Evolutionary conservation across 2,888 invertebrate genomes (phyloP), one percentile per base, ranked within the genome.

Genomic region (Portevinia maculata): DNA sequence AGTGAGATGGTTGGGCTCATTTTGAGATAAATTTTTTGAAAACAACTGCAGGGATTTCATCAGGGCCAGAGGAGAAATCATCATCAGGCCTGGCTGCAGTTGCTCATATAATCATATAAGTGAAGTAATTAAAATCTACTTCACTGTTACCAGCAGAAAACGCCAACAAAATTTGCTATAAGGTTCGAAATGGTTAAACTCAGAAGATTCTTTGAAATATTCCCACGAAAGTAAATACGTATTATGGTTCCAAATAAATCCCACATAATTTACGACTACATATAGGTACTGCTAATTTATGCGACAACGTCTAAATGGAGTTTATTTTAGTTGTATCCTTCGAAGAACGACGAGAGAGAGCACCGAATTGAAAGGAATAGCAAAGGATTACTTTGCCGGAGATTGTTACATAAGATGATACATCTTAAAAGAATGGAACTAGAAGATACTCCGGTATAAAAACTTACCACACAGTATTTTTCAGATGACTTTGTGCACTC

Each of bases 391-490:
- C 46, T 46, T 64, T 48, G 24, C 24, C 32, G 19, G 19, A 50
- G 46, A 19, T 11, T 13, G 44, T 81, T 81, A 81, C 79, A 81
- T 81, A 75, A 79, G 50, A 69, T 41, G 52, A 34, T 48, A 30
- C 30, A 59, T 39, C 17, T 24, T 24, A 24, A 2, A 24, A 3
- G 50, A 24, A 17, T 52, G n/a, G 9, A 50, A 32, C 7, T 15
- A 41, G 7, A 21, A 11, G 11, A 11, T 5, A 64, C n/a, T 64
- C 30, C 9, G 19, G n/a, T 39, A 19, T 69, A 50, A 46, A 13
- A 88, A 95, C 96, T 95, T 90, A 96, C 96, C 90, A 96, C 95
- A 91, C 96, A 96, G 90, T 93, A 95, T 84, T 91, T 90, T 84
- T 93, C 92, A 4, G 93, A 92, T 84, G 91, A 88, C 85, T 91